Percentiles rank a stretch among this genome's conserved stretches.
These are phyloP conservation scores for Gymnorhina tibicen DNA, from an alignment of 2,113 vertebrate species.

Conservation along the genomic window DNA sequence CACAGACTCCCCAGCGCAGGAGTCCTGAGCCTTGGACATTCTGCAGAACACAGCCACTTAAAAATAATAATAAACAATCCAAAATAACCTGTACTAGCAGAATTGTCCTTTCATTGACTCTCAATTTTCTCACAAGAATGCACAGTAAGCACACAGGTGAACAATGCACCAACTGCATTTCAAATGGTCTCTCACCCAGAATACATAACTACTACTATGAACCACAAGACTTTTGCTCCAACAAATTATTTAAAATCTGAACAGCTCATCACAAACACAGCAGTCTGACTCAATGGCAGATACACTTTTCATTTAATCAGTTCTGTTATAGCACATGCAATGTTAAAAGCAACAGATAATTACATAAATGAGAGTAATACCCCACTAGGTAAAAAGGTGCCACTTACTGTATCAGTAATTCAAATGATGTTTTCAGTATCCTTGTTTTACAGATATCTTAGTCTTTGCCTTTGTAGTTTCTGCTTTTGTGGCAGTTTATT, in stretches of 20 bases:
- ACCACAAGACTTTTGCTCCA: background rate
- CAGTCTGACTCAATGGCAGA: background rate
- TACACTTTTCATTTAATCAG: background rate
- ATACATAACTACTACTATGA: background rate
- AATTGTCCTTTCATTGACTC: background rate
- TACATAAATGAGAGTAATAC: background rate
- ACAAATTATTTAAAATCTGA: background rate
- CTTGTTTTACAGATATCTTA: background rate
- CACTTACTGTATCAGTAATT: background rate
- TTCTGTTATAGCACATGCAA: background rate
- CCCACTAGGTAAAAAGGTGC: background rate
- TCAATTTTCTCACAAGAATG: background rate
- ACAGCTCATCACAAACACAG: background rate
- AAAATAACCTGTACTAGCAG: background rate
- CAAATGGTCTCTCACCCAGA: background rate
- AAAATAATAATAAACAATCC: background rate
- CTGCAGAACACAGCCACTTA: background rate
- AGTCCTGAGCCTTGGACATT: background rate
- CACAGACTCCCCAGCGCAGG: background rate
- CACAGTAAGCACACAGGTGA: background rate
- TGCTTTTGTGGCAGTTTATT: background rate
- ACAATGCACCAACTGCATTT: background rate
- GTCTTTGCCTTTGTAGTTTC: background rate
- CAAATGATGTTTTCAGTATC: background rate
- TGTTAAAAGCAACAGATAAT: background rate